Evolutionary conservation across 2,888 invertebrate genomes (phyloP), one percentile per base, ranked within the genome.

Genomic region (Agrypnus murinus): DNA sequence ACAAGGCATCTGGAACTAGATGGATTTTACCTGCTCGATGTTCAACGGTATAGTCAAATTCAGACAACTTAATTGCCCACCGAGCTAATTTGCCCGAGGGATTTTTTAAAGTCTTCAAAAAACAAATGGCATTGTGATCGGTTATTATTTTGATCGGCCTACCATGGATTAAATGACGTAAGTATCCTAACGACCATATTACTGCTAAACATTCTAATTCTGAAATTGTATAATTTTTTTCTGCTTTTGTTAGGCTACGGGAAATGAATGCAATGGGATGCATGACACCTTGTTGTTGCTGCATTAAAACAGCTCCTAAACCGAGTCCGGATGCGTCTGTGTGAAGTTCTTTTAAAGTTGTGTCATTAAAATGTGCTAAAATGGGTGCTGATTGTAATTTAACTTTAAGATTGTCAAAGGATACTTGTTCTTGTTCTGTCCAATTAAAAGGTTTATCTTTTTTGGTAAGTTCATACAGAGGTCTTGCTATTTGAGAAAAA

Each of bases 261-360:
- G 76, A 80, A 36, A 79, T 78, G 60, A 78, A 81, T 48, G 79
- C 78, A 6, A 80, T 55, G 0, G 77, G 75, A 62, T 73, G 25
- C 25, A 25, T 25, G n/a, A n/a, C n/a, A n/a, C n/a, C n/a, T n/a
- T n/a, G n/a, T n/a, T n/a, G n/a, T n/a, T n/a, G n/a, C n/a, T n/a
- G n/a, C n/a, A n/a, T n/a, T n/a, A n/a, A n/a, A n/a, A n/a, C n/a
- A n/a, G n/a, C n/a, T n/a, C n/a, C n/a, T n/a, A n/a, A n/a, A n/a
- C n/a, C n/a, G n/a, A n/a, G n/a, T n/a, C n/a, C n/a, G n/a, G n/a
- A n/a, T n/a, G n/a, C n/a, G n/a, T n/a, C n/a, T n/a, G n/a, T n/a
- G n/a, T n/a, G n/a, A n/a, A n/a, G n/a, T n/a, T n/a, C n/a, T n/a
- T n/a, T n/a, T n/a, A n/a, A n/a, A n/a, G n/a, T n/a, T n/a, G n/a